Evolutionary conservation across 1,140 invertebrate genomes (phyloP), one percentile per base, ranked within the genome.

Genomic region (Pogonomyrmex californicus): DNA sequence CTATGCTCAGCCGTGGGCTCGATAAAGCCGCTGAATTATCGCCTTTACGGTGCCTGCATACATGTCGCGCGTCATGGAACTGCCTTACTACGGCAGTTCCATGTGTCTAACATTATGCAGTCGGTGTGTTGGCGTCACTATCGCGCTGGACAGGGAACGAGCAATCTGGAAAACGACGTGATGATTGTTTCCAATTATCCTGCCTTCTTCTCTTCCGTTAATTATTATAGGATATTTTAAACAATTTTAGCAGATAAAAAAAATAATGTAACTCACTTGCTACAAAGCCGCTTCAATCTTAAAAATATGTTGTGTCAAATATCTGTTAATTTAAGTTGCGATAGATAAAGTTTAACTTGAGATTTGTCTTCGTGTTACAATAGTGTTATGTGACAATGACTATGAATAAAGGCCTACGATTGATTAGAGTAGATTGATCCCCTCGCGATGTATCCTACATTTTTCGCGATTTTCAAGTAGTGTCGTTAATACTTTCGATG

Each of bases 11-110:
- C 75, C 44, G 70, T 70, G 23, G 23, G 87, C 76, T 89, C 88
- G 87, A 89, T 89, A 89, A 89, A 89, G 44, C 62, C 62, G 38
- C 83, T 89, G 88, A 89, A 88, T 86, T 89, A 88, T 86, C 88
- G 76, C 76, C 47, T 86, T 86, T 70, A 88, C 83, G 62, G 88
- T 47, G 73, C 62, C 75, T 73, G 78, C 56, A 44, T 33, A 66
- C 66, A 71, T 82, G 78, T 82, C 38, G 66, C 56, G 56, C 38
- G 7, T 12, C 47, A 58, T 44, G 49, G 7, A 17, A 71, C 62
- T 86, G 78, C 66, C 86, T 89, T 86, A 89, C 54, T 30, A 83
- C 54, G 33, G 10, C 58, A 23, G 23, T 23, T 23, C 23, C 23
- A 23, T 81, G 83, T 88, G 62, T 41, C 68, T 86, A 68, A 58